phyloP scores from a whole-genome alignment of 2,888 invertebrate genomes.

The Agrotis puta region DNA sequence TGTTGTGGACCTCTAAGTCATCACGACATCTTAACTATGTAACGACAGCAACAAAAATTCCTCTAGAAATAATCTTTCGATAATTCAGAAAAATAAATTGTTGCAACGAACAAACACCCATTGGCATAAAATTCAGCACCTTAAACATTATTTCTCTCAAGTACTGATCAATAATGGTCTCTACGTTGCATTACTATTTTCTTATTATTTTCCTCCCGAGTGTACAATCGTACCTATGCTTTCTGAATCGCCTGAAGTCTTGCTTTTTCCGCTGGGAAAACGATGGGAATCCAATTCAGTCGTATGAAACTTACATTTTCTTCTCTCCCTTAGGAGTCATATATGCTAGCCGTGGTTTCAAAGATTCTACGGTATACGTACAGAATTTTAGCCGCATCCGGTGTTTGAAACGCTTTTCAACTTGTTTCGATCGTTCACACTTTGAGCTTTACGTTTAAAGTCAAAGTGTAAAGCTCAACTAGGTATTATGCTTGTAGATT shows the following conservation, averaged over 20 bases:
- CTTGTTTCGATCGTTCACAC: constrained; percentile 1
- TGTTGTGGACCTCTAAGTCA: too few relatives aligned
- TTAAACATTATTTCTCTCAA: background rate
- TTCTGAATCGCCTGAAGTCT: constrained; percentile 25
- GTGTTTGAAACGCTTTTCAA: constrained; percentile 26
- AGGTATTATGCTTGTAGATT: background rate
- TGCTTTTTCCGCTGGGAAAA: constrained; percentile 28
- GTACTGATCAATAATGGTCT: constrained; percentile 10
- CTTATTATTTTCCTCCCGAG: constrained; percentile 12
- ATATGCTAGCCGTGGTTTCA: constrained; percentile 45
- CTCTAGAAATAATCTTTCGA: background rate
- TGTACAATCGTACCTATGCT: constrained; percentile 24
- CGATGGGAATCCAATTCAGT: constrained; percentile 53
- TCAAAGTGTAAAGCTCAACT: background rate
- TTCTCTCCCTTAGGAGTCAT: constrained; percentile 53
- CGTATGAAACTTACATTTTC: constrained; percentile 53
- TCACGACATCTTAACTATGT: too few relatives aligned
- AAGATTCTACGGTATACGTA: constrained; percentile 33
- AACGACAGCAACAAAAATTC: background rate
- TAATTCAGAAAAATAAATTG: background rate
- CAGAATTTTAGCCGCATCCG: constrained; percentile 14
- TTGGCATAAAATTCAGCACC: background rate
- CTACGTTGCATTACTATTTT: constrained; percentile 18
- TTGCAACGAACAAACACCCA: background rate
- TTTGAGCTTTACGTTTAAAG: constrained; percentile 7